Base-by-base conservation (phyloP, 2,888 invertebrate genomes). In the Falcaria lacertinaria region DNA sequence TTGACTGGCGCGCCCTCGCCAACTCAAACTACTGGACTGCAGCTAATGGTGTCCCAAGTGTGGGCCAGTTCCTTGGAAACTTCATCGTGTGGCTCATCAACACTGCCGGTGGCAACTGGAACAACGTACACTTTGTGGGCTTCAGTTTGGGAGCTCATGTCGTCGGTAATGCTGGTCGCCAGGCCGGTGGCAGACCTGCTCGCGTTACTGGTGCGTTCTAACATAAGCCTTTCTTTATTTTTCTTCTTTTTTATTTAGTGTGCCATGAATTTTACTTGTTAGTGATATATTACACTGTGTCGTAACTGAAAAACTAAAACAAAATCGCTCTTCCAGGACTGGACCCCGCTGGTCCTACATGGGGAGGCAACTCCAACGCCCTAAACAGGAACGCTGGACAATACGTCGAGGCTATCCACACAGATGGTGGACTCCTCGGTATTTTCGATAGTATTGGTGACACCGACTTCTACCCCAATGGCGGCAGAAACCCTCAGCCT, bases 141-240 rank as follows among this genome's bases (percentile, higher is more conserved):
- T 77, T 75, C 69, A 86, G 87, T 57, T 71, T 86, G 49, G 87
- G 87, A 4, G 86, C 84, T 48, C 86, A 86, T 45, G 59, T 83
- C 5, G 80, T 80, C 0, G 86, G 84, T 1, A 72, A 62, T 16
- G 80, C 80, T 44, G 83, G 84, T 2, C 76, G 82, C 4, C 48
- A 49, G 0, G 57, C 67, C 32, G 53, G 67, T 5, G 58, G 74
- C n/a, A 63, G 65, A 1, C 64, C 75, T 2, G 49, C 48, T 1
- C 70, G 83, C 43, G 57, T 86, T 13, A 85, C 86, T 38, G 84
- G 86, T 84, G 28, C 56, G 47, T 52, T 34, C n/a, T n/a, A n/a
- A 6, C 7, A 5, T 22, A 22, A 6, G 33, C 33, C 5, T 13
- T 14, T 15, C 14, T 38, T 38, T 38, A 11, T 14, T 14, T 34